Base-by-base conservation (phyloP, 1,140 invertebrate genomes). In the Agrilus planipennis region DNA sequence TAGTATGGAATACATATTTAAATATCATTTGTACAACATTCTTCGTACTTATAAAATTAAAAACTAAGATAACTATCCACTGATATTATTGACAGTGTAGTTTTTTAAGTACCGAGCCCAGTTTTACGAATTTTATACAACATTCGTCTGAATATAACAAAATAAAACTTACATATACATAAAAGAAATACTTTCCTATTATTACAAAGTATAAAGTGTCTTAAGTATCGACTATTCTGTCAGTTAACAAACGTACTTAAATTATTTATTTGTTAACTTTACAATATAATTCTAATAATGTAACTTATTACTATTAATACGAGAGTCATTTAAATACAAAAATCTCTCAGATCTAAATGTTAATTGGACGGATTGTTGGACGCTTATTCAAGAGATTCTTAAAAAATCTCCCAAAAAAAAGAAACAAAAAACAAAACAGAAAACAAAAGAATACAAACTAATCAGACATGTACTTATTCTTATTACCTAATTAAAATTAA, bases 321-420 rank as follows among this genome's bases (percentile, higher is more conserved):
- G 12, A 38, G 15, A 9, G 9, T 11, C n/a, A 38, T 27, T 28
- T 25, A 25, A 25, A 25, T 7, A 7, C n/a, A n/a, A 6, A 25
- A 25, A 25, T 25, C n/a, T 7, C 6, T 25, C 6, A 6, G n/a
- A 25, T 7, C 23, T 25, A 25, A 7, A 7, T n/a, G 7, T 7
- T n/a, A 41, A 29, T 17, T 45, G 44, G 44, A 45, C 44, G 44
- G 44, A 45, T 41, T 41, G 39, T 37, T 41, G 39, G 39, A 45
- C 39, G 34, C 39, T 39, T 32, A 37, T 41, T 45, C 39, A 35
- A 41, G 44, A 45, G 44, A 45, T 23, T 45, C 9, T n/a, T n/a
- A n/a, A 39, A 32, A 19, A 34, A 15, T 7, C 22, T 32, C 37
- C 41, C 41, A 45, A 41, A 41, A 40, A 35, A 50, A 51, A 41